A percentile compares a stretch with the other conserved stretches of the same genome.
These are phyloP conservation scores for Drosophila yakuba DNA, from an alignment of 1,140 invertebrate species.

Conservation along the genomic window DNA sequence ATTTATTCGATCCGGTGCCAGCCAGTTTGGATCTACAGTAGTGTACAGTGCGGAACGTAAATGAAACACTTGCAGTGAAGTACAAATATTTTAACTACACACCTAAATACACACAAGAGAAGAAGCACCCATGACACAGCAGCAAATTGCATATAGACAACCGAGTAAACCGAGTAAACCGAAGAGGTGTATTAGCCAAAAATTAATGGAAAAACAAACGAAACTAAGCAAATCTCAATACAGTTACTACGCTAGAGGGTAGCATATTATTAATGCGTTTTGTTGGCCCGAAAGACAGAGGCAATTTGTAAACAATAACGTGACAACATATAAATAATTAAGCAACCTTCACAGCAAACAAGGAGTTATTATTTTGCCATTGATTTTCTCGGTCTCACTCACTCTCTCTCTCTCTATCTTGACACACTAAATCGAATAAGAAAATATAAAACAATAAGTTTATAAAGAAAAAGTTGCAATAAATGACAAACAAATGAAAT, in stretches of 20 bases:
- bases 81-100: constrained; percentile 71
- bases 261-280: constrained; percentile 53
- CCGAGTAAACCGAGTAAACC: constrained; percentile 40
- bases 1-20: constrained; percentile 12
- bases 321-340: constrained; percentile 62
- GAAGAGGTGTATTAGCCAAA: constrained; percentile 70
- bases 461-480: constrained; percentile 79
- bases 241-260: constrained; percentile 61
- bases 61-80: constrained; percentile 76
- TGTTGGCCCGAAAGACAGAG: constrained; percentile 11
- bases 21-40: constrained; percentile 6
- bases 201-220: constrained; percentile 37
- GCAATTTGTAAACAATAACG: constrained; percentile 38
- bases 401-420: constrained; percentile 25
- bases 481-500: constrained; percentile 84
- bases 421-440: constrained; percentile 71
- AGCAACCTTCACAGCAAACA: constrained; percentile 67
- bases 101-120: constrained; percentile 7
- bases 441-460: constrained; percentile 80
- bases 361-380: constrained; percentile 50
- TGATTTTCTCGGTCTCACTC: constrained; percentile 45
- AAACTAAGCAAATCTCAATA: constrained; percentile 52
- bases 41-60: constrained; percentile 48
- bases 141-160: constrained; percentile 31
- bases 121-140: constrained; percentile 37